Base-by-base conservation (phyloP, 2,888 invertebrate genomes). In the Andrena trimmerana region DNA sequence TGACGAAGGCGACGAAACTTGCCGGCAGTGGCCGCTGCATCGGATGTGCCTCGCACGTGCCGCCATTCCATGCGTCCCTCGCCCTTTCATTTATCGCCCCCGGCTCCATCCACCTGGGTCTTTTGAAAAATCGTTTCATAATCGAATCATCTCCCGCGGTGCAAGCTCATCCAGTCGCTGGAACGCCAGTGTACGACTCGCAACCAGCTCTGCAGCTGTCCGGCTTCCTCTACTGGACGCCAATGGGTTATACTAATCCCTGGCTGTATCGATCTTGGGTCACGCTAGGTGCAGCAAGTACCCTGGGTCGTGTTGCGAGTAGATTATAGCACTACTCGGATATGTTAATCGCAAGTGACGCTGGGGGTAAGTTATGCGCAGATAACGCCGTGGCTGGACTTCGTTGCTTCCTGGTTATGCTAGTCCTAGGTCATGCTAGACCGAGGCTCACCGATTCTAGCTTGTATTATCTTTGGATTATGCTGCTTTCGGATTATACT, bases 291-390 rank as follows among this genome's bases (percentile, higher is more conserved):
- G 57, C 3, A n/a, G 52, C 31, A 31, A 65, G 7, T 48, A 31
- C 62, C 57, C 27, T 2, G 33, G 42, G 10, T 42, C 62, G 29
- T 29, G 10, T 13, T 24, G 54, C 24, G 20, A 54, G 36, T 33
- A 33, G 24, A 33, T n/a, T 16, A 31, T 27, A 16, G 33, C 69
- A 42, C 20, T 42, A 5, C 36, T 33, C 24, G 71, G 66, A 80
- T 66, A 78, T 67, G 78, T 80, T 80, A 80, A 80, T 80, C 80
- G 78, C 42, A 67, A 78, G 59, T 59, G 78, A 80, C 71, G 52
- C 60, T 48, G 10, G 66, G 33, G 42, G 50, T 80, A 80, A 80
- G 65, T 80, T 80, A 80, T 67, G 78, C 59, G 42, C 24, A 71
- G 80, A 80, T 80, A 80, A 80, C 70, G 66, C 42, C 65, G 57